Conservation (phyloP, 2,113 vertebrate genomes). For the Sander lucioperca region DNA sequence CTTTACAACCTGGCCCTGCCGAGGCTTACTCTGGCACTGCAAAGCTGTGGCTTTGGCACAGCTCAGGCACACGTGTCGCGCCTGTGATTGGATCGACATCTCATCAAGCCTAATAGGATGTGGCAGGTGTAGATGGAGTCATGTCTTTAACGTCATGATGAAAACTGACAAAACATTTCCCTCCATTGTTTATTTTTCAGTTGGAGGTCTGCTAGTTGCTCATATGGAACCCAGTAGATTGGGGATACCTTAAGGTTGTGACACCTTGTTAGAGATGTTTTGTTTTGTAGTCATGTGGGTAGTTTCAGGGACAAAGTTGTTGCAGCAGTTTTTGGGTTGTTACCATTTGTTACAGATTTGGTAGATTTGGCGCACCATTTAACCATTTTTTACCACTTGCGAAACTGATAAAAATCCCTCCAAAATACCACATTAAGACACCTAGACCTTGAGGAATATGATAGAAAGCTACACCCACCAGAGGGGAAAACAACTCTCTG, state of each 20-base stretch:
- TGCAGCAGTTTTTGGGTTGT: too few relatives aligned
- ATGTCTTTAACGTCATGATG: conserved; percentile 52
- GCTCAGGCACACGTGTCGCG: conserved; percentile 24
- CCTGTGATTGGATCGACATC: conserved; percentile 54
- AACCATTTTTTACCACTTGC: too few relatives aligned
- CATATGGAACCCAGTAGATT: conserved; percentile 1
- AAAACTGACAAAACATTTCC: conserved; percentile 55
- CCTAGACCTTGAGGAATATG: too few relatives aligned
- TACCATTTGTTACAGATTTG: too few relatives aligned
- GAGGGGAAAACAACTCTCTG: too few relatives aligned
- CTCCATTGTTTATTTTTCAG: conserved; percentile 26
- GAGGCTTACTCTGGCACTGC: conserved; percentile 8
- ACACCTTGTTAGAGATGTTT: too few relatives aligned
- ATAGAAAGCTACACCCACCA: too few relatives aligned
- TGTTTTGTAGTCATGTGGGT: too few relatives aligned
- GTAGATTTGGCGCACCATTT: too few relatives aligned
- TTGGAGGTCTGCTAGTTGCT: conserved; percentile 28
- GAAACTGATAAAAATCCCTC: too few relatives aligned
- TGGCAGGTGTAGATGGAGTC: conserved; percentile 62
- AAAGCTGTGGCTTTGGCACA: conserved; percentile 49
- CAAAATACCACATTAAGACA: too few relatives aligned
- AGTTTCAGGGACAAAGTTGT: too few relatives aligned
- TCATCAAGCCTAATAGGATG: conserved; percentile 48
- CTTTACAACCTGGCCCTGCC: neutral
- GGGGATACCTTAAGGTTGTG: conserved; percentile 5